Percentiles rank a stretch among this genome's conserved stretches.
These are phyloP conservation scores for Drosophila meridionalis DNA, from an alignment of 2,888 invertebrate genomes.

Conservation along the genomic window DNA sequence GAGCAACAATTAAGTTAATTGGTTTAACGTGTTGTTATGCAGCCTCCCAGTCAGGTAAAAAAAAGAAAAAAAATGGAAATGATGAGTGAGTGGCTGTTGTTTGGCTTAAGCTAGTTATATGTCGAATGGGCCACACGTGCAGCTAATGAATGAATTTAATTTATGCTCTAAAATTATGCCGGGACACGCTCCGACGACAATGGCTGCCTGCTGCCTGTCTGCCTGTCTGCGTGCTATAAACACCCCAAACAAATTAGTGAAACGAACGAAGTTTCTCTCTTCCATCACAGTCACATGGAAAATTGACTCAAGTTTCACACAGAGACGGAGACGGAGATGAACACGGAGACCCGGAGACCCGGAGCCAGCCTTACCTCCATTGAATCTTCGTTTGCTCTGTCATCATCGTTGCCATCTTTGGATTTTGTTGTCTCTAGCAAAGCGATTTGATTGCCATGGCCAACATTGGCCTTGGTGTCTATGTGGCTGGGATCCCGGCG, in stretches of 20 bases:
- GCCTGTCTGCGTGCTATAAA: neutral
- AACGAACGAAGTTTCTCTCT: conserved; percentile 8
- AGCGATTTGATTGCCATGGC: conserved; percentile 16
- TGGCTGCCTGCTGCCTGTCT: neutral
- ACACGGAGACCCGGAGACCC: neutral
- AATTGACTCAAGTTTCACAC: conserved; percentile 27
- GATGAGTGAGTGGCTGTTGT: conserved; percentile 8
- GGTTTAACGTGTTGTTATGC: conserved; percentile 48
- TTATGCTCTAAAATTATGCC: conserved; percentile 61
- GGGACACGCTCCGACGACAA: conserved; percentile 39
- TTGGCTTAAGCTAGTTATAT: conserved; percentile 19
- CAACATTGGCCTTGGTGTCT: neutral
- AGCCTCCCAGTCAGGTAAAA: conserved; percentile 9
- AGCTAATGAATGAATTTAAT: conserved; percentile 36
- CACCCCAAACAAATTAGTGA: conserved; percentile 18
- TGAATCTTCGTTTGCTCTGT: neutral
- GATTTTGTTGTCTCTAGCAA: conserved; percentile 9
- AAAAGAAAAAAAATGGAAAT: neutral
- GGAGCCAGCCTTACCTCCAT: conserved; percentile 20
- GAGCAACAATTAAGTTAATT: conserved; percentile 66
- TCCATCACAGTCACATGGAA: conserved; percentile 6
- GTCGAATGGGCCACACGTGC: conserved; percentile 39
- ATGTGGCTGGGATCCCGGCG: conserved; percentile 36
- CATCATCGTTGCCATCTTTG: conserved; percentile 1
- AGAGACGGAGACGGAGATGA: neutral